Conservation (phyloP, 2,888 invertebrate species). For the Drosophila glabriapex region DNA sequence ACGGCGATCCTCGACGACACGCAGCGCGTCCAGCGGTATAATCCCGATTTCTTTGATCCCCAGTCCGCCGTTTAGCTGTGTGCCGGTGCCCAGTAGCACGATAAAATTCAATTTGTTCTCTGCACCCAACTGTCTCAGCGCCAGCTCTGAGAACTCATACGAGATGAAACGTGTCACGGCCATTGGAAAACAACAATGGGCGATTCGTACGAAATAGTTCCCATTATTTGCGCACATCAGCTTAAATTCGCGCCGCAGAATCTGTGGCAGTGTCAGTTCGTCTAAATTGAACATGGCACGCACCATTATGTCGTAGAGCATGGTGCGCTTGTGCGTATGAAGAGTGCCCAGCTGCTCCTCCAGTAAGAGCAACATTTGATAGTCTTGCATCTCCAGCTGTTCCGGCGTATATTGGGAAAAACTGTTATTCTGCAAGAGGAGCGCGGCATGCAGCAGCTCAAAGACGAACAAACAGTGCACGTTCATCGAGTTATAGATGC, state of each 20-base stretch:
- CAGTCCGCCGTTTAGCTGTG: slow-evolving; percentile 10
- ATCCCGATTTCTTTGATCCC: slow-evolving; percentile 47
- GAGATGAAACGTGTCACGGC: slow-evolving; percentile 49
- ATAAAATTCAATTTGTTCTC: slow-evolving; percentile 41
- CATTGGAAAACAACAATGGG: slow-evolving; percentile 57
- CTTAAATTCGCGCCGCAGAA: slow-evolving; percentile 58
- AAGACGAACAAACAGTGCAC: slow-evolving; percentile 28
- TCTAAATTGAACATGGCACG: slow-evolving; percentile 37
- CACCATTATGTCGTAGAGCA: slow-evolving; percentile 27
- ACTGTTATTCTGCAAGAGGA: slow-evolving; percentile 45
- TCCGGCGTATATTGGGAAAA: slow-evolving; percentile 2
- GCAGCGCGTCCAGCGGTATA: slow-evolving; percentile 37
- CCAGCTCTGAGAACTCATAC: slow-evolving; percentile 41
- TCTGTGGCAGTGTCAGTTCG: slow-evolving; percentile 41
- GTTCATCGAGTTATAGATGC: slow-evolving; percentile 8
- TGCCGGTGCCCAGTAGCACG: slow-evolving; percentile 44
- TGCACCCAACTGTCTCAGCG: slow-evolving; percentile 38
- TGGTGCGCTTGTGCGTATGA: slow-evolving; percentile 10
- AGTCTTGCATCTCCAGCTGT: slow-evolving; percentile 17
- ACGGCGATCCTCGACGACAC: slow-evolving; percentile 1
- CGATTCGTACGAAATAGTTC: slow-evolving; percentile 19
- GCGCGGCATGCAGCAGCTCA: slow-evolving; percentile 54
- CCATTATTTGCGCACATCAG: slow-evolving; percentile 44
- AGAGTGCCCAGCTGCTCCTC: slow-evolving; percentile 32
- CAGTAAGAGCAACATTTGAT: slow-evolving; percentile 32